Base-by-base conservation (phyloP, 2,888 invertebrate genomes). In the Mythimna vitellina region DNA sequence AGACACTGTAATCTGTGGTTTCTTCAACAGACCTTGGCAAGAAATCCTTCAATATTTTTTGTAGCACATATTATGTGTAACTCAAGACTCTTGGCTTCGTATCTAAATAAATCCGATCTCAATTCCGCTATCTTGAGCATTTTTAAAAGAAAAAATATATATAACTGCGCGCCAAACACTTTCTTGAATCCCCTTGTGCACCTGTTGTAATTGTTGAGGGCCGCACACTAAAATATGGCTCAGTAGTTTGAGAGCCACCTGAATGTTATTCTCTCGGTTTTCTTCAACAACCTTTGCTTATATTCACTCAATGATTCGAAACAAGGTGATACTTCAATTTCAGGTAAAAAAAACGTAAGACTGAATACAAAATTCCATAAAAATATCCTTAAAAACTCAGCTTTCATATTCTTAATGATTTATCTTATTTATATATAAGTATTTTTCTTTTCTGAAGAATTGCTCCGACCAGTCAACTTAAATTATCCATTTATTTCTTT, bases 141-240 rank as follows among this genome's bases (percentile, higher is more conserved):
- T 86, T 84, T 73, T 51, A 73, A 78, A 69, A 22, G 66, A 67
- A 76, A 49, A 82, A 63, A 73, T 67, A 75, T 63, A 83, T 80
- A 76, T 78, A 75, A 82, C 70, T 69, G 49, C 51, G 68, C 62
- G 56, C 46, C 49, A 62, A 80, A 82, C 76, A 81, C 71, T 80
- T 76, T 83, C 78, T 81, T 67, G 65, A 65, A 69, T 75, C 65
- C 67, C 71, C 75, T 84, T 70, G 68, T 83, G 78, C 85, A 87
- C 85, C 83, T 87, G 84, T 80, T 84, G 76, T 86, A 86, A 85
- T 86, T 86, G 85, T 86, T 86, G 85, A 87, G 77, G 81, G 82
- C 70, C 76, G 79, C 78, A 77, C 75, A 80, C 81, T 84, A 82
- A 87, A 89, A 83, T 87, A 84, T 81, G 81, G 69, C 81, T 73